Base-by-base conservation (phyloP, 2,888 invertebrate genomes). In the Phyto melanocephala region DNA sequence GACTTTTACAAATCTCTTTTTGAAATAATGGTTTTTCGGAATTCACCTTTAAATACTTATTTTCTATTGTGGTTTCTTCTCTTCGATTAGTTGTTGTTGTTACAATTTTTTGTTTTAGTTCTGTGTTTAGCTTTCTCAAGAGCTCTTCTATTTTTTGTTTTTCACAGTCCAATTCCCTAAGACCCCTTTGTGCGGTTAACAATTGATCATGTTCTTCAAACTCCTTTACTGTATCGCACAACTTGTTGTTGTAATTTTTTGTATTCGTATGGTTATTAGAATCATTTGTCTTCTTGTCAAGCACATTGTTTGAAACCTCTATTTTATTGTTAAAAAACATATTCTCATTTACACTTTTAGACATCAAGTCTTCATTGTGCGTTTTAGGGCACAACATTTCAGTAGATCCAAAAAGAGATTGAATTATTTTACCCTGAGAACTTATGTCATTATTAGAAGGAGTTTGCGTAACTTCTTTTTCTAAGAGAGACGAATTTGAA, bases 151-250 rank as follows among this genome's bases (percentile, higher is more conserved):
- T 95, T 85, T 96, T 94, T 84, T 95, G 94, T 58, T 96, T 92
- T 91, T 97, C 96, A 88, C 96, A 95, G 87, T 97, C 96, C 87
- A 97, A 96, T 81, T 97, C 95, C 92, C 95, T 95, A 85, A 24
- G 91, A 95, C 96, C 97, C 95, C 97, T 97, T 91, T 97, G 96
- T 84, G 96, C 96, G 88, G 97, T 92, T 93, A 97, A 95, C 86
- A 95, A 93, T 88, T 96, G 94, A 71, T 97, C 92, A 90, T 97
- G 97, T 87, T 96, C 93, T 90, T 98, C 97, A 80, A 97, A 96
- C 92, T 97, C 97, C 92, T 95, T 95, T 79, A 98, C 92, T 85
- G 97, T 97, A 86, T 96, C 96, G 85, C 96, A 93, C 0, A 97
- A 95, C 88, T 95, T 94, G 82, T 94, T 94, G 20, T 95, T 93